Base-by-base conservation (phyloP, 2,113 vertebrate genomes). In the Leuciscus idus region DNA sequence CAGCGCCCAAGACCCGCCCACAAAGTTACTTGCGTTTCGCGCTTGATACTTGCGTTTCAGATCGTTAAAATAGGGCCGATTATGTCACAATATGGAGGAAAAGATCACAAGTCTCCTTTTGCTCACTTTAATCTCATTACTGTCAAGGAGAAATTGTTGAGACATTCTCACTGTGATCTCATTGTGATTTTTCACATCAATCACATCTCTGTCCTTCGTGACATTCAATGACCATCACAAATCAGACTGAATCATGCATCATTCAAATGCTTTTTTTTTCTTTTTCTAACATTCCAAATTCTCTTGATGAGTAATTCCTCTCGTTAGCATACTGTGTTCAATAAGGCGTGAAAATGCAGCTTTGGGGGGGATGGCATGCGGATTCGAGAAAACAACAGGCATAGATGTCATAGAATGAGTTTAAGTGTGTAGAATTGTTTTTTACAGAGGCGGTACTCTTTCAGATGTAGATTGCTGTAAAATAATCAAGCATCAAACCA, bases 341-440 rank as follows among this genome's bases (percentile, higher is more conserved):
- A 84, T 84, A 86, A 86, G 57, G 89, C 84, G 80, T 89, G 84
- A 88, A 81, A 87, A 85, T 46, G 72, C 55, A 57, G 30, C 55
- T 28, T 52, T 59, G 33, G 66, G 74, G 73, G 50, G 70, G 82
- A 23, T 84, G 82, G 23, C 48, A 57, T 72, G 46, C 17, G 17
- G 78, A 64, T 81, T 81, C 46, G 36, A 46, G 36, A 66, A 66
- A 64, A 30, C 79, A 81, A 28, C 15, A 43, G 26, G 13, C n/a
- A 46, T 19, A 21, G 39, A 81, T 23, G 6, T 2, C 19, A 52
- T 6, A 52, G 50, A 52, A 39, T 28, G n/a, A 50, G 43, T 26
- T 39, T 39, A 23, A 64, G 57, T 64, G 36, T 46, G 59, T 46
- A n/a, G 59, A 81, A 46, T 6, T 50, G 75, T 55, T 30, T 76